Conservation (phyloP, 2,797 vertebrate genomes). For the Sebastes baramenuke region DNA sequence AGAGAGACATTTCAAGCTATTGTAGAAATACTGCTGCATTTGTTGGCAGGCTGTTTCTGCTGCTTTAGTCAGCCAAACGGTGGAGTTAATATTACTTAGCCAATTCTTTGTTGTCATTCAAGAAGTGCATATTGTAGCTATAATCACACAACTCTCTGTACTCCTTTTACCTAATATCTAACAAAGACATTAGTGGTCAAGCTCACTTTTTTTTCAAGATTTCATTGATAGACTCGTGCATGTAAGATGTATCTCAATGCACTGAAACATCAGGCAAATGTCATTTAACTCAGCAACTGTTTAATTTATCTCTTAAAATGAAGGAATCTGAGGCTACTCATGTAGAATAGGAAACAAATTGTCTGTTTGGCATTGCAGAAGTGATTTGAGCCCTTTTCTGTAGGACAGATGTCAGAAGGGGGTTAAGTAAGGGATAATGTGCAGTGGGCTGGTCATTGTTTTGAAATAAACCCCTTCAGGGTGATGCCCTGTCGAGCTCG, state of each 20-base stretch:
- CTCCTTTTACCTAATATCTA: background rate
- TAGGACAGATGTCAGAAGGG: background rate
- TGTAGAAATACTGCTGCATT: constrained; percentile 3
- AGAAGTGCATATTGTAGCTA: background rate
- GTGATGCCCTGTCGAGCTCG: too few relatives aligned
- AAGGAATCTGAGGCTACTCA: background rate
- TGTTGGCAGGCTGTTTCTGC: constrained; percentile 6
- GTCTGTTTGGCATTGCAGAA: background rate
- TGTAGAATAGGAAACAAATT: background rate
- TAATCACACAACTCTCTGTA: too few relatives aligned
- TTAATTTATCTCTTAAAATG: background rate
- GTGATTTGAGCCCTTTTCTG: background rate
- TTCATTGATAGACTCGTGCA: background rate
- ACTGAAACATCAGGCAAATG: background rate
- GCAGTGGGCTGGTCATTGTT: too few relatives aligned
- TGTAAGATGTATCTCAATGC: background rate
- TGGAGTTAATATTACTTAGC: background rate
- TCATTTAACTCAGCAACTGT: background rate
- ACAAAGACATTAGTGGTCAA: background rate
- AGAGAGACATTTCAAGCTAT: constrained; percentile 2
- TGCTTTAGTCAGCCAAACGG: background rate
- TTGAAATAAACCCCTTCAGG: too few relatives aligned
- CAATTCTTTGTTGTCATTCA: background rate
- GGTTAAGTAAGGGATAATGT: background rate
- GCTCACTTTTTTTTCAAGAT: background rate